A percentile compares a stretch with the other conserved stretches of the same genome.
Evolutionary conservation across 2,888 invertebrate genomes (phyloP).

Genomic region (Ennomos quercinarius): DNA sequence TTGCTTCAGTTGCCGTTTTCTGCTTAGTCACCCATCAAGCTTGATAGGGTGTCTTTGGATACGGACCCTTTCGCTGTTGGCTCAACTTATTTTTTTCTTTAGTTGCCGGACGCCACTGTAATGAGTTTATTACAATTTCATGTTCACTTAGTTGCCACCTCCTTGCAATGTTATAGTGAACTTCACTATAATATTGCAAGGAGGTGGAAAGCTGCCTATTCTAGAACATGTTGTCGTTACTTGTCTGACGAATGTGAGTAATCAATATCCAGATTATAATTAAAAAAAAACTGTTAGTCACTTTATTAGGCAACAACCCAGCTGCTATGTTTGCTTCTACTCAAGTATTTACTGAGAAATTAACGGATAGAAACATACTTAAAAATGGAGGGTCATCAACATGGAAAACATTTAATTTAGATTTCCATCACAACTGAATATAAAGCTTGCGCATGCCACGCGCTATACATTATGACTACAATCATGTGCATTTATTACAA

Average conservation of each 20-base stretch:
- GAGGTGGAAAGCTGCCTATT: no score
- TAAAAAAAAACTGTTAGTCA: no score
- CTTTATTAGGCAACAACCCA: no score
- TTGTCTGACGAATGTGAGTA: no score
- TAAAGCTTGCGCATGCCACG: conserved; percentile 6
- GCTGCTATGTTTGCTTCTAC: no score
- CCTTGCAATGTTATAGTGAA: no score
- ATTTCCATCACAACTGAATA: not conserved
- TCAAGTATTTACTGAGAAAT: no score
- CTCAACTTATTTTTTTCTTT: conserved; percentile 29
- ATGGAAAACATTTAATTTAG: not conserved
- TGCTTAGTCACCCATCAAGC: conserved; percentile 64
- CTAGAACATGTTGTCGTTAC: no score
- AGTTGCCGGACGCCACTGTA: conserved; percentile 6
- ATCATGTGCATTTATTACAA: conserved; percentile 1
- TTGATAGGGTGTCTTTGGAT: conserved; percentile 41
- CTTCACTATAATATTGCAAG: no score
- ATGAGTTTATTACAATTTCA: conserved; percentile 14
- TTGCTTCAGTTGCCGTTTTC: conserved; percentile 53
- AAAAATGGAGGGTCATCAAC: not conserved
- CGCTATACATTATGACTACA: not conserved
- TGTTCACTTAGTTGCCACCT: no score
- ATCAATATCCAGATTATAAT: no score
- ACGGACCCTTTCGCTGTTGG: conserved; percentile 24
- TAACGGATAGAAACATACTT: no score